phyloP scores from a whole-genome alignment of 92 coral and sea anemone species.

The Actinernus sp. region DNA sequence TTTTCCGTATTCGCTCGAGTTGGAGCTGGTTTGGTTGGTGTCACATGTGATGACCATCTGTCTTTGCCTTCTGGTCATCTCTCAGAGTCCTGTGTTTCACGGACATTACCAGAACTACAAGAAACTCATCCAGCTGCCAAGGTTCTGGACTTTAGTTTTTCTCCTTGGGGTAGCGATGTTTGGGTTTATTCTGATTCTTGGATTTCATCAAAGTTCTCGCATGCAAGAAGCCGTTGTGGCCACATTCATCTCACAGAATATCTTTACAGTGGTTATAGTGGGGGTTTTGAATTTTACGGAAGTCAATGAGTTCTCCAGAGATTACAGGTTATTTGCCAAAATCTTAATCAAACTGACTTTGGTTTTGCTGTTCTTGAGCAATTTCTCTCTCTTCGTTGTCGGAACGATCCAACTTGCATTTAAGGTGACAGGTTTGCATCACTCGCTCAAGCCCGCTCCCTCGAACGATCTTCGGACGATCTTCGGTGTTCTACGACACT shows the following conservation, averaged over 20 bases:
- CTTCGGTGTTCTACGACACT: slow-evolving; percentile 42
- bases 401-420: slow-evolving; percentile 60
- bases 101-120: slow-evolving; percentile 19
- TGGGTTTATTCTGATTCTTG: slow-evolving; percentile 21
- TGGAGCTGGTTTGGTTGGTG: slow-evolving; percentile 48
- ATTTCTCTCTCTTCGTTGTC: slow-evolving; percentile 22
- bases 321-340: background rate
- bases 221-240: slow-evolving; percentile 25
- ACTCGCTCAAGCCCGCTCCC: background rate
- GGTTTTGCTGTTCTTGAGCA: slow-evolving; percentile 16
- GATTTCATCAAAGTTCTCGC: background rate
- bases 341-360: slow-evolving; percentile 28
- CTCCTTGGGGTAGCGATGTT: slow-evolving; percentile 12
- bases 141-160: slow-evolving; percentile 32
- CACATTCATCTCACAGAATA: slow-evolving; percentile 31
- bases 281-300: slow-evolving; percentile 43
- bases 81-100: slow-evolving; percentile 33
- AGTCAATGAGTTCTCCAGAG: slow-evolving; percentile 7
- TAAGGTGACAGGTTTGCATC: slow-evolving; percentile 55
- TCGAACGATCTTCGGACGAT: slow-evolving; percentile 43
- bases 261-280: slow-evolving; percentile 13
- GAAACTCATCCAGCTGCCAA: slow-evolving; percentile 35
- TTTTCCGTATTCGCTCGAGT: slow-evolving; percentile 45
- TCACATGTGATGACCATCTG: slow-evolving; percentile 12
- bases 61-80: background rate